Conservation (phyloP, 2,888 invertebrate species). For the Syrista parreyssii region DNA sequence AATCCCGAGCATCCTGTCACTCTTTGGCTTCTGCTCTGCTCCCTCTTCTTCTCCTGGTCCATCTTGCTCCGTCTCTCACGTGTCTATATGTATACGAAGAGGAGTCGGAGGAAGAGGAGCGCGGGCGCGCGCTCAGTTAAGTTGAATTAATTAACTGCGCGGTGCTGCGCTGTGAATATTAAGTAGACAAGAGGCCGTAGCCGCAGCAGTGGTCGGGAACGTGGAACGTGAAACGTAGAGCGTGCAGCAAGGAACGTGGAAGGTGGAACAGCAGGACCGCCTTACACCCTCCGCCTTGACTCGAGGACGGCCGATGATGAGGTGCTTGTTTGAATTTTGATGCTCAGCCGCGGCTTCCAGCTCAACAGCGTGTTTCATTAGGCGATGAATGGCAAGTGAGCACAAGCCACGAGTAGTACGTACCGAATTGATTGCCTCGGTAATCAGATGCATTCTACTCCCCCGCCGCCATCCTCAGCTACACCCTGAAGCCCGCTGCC, state of each 20-base stretch:
- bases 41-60: not conserved
- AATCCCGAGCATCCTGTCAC: no score
- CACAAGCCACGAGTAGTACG: conserved; percentile 14
- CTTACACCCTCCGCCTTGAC: conserved; percentile 6
- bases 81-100: conserved; percentile 6
- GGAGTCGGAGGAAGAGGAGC: not conserved
- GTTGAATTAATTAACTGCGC: conserved; percentile 49
- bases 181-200: conserved; percentile 39
- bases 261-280: conserved; percentile 8
- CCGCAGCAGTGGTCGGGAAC: conserved; percentile 14
- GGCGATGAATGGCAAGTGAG: conserved; percentile 20
- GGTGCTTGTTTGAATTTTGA: conserved; percentile 37
- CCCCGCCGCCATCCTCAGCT: not conserved
- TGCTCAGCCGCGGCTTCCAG: conserved; percentile 17
- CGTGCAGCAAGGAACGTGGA: not conserved
- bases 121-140: conserved; percentile 29
- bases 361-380: conserved; percentile 30
- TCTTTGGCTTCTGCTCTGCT: not conserved
- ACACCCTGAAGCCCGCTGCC: conserved; percentile 2
- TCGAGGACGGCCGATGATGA: conserved; percentile 28
- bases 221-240: not conserved
- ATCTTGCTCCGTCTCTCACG: not conserved
- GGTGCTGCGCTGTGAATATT: conserved; percentile 43
- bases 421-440: conserved; percentile 36
- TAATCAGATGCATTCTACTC: conserved; percentile 25